Evolutionary conservation across 1,140 invertebrate species (phyloP), one percentile per base, ranked within the genome.

Genomic region (Drosophila micromelanica): DNA sequence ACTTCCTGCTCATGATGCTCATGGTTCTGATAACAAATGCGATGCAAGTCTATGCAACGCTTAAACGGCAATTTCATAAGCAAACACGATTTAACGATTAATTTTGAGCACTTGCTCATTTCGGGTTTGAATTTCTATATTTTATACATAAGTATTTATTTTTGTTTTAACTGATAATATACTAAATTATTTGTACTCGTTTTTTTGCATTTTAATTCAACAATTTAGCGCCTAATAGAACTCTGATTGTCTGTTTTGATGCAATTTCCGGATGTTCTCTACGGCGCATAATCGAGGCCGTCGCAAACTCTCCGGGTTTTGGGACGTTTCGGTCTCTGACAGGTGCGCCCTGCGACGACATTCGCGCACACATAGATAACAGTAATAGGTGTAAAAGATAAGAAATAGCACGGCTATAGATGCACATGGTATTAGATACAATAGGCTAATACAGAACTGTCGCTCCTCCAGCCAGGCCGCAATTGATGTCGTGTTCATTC

Each of bases 401-500:
- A 73, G 48, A 23, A 73, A 9, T 4, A 68, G 12, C 3, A 55
- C 9, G 5, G 42, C n/a, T 20, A 68, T 13, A 0, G 30, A 2
- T 4, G 60, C 5, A 1, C 32, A 12, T 11, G 63, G 70, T 23
- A 73, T 9, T n/a, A 73, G 70, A 27, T 73, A 73, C 0, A 68
- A 15, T 2, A 30, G 1, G 12, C 56, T 73, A 7, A 73, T 43
- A 3, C n/a, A 17, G 11, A 60, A 59, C 0, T 35, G 12, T 9
- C 17, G 7, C 12, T 35, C 13, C 30, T 49, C 17, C 17, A 61
- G 45, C 30, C 30, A 61, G 0, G 7, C 35, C 17, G 7, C 3
- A 45, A 17, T 38, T 30, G 30, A 13, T 23, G 62, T 30, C 23
- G 46, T 23, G 20, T 59, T 67, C 69, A 72, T 71, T 55, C 51